Evolutionary conservation across 2,888 invertebrate genomes (phyloP), one percentile per base, ranked within the genome.

Genomic region (Hydrotaea cyrtoneurina): DNA sequence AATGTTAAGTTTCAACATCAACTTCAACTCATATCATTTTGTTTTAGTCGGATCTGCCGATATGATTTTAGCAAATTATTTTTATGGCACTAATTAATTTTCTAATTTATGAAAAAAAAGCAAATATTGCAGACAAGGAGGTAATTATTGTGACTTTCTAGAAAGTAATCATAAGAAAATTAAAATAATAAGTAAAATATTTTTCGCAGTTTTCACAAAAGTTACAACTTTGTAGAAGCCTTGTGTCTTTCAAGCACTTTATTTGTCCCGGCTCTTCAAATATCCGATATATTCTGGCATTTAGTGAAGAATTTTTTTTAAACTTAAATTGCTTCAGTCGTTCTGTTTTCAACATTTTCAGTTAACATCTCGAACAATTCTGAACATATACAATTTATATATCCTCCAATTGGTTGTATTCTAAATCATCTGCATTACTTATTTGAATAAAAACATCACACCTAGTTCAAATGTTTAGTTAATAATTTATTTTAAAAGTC

Each of bases 21-120:
- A n/a, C n/a, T 50, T 50, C 50, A 31, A 31, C 39, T 36, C 62
- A 62, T 62, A 62, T 62, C 62, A 62, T 62, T 62, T 57, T 31
- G 19, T 31, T 62, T 7, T 31, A 31, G 31, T 4, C 15, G 7
- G 7, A 31, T 26, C 31, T 62, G 1, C n/a, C 31, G 26, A 13
- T n/a, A 62, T 0, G 31, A 10, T 15, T 62, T 62, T 62, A 36
- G 36, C 31, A 15, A 62, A 62, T 31, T 62, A 62, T n/a, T 31
- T 62, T 62, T 8, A 36, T 62, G 31, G 15, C 15, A 39, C 2
- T 39, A 3, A 39, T 59, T n/a, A n/a, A n/a, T n/a, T n/a, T 59
- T 62, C 26, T 1, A 23, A 59, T 26, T 59, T 23, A 5, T 4
- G 15, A 59, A 59, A 59, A 59, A 26, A 59, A 59, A 26, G 50